These are phyloP conservation scores for Volucella inanis DNA, from an alignment of 2,888 invertebrate genomes.

Conservation along the genomic window DNA sequence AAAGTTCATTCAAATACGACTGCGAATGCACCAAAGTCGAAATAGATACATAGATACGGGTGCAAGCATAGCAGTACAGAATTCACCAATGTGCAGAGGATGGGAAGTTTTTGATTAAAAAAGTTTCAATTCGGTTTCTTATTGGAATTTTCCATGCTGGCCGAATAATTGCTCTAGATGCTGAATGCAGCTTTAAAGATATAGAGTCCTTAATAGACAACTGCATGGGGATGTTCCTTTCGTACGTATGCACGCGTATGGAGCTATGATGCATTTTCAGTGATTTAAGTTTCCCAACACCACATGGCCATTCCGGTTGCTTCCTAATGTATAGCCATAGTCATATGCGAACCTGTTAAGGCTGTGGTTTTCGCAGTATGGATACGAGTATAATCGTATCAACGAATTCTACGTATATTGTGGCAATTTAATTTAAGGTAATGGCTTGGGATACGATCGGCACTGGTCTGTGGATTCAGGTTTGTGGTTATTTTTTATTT, in stretches of 20 bases:
- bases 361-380: constrained; percentile 33
- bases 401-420: neutral
- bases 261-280: constrained; percentile 42
- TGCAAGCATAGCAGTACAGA: constrained; percentile 18
- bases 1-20: constrained; percentile 24
- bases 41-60: constrained; percentile 10
- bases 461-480: neutral
- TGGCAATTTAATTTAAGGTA: constrained; percentile 20
- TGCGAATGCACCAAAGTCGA: too few relatives aligned
- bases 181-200: constrained; percentile 53
- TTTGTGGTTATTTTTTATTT: constrained; percentile 34
- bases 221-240: too few relatives aligned
- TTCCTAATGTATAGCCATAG: neutral
- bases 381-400: neutral
- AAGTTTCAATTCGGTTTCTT: constrained; percentile 74
- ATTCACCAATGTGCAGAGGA: constrained; percentile 25
- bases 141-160: constrained; percentile 63
- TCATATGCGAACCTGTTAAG: neutral
- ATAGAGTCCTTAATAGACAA: neutral
- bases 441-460: neutral
- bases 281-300: constrained; percentile 24
- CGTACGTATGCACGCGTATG: constrained; percentile 1
- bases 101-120: constrained; percentile 73
- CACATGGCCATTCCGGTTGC: constrained; percentile 13
- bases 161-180: constrained; percentile 59